Evolutionary conservation across 2,888 invertebrate species (phyloP), one percentile per base, ranked within the genome.

Genomic region (Andrena haemorrhoa): DNA sequence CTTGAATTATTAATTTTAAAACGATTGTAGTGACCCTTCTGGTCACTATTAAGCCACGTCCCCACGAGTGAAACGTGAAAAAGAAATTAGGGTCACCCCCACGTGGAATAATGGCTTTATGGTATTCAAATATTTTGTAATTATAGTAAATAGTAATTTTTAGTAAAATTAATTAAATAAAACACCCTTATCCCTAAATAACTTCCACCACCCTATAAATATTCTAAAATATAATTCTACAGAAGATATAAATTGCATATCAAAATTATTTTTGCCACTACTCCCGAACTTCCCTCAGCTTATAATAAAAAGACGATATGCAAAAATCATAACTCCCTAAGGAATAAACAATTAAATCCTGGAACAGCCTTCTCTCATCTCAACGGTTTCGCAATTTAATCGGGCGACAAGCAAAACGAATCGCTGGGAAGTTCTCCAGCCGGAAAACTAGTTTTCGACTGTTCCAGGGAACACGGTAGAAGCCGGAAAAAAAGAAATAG

Each of bases 371-470:
- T 41, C 2, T 23, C 12, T 31, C 5, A 29, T 47, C 29, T 31
- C 35, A 3, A 16, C 3, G 20, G 23, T 12, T 29, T 51, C 20
- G 23, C n/a, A 41, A 63, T 73, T 75, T 75, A 53, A 76, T 75
- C 20, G 31, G 26, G 53, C 47, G 53, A 6, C 35, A 5, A 31
- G n/a, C n/a, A 7, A 20, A 29, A 31, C 12, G 10, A 58, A 61
- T 66, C n/a, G 10, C 31, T 1, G 5, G 60, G 12, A 16, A 29
- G 2, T 61, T 7, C 51, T 66, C 41, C 7, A 23, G 56, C 35
- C 33, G 49, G 16, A 8, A 6, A 66, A 77, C 77, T 20, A 49
- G 33, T 51, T 75, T 29, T n/a, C 41, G 31, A n/a, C 20, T 7
- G 10, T 71, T 75, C 8, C 16, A 4, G 12, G 6, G 16, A 2